phyloP scores from a whole-genome alignment of 2,113 vertebrate genomes.

The Carassius carassius region DNA sequence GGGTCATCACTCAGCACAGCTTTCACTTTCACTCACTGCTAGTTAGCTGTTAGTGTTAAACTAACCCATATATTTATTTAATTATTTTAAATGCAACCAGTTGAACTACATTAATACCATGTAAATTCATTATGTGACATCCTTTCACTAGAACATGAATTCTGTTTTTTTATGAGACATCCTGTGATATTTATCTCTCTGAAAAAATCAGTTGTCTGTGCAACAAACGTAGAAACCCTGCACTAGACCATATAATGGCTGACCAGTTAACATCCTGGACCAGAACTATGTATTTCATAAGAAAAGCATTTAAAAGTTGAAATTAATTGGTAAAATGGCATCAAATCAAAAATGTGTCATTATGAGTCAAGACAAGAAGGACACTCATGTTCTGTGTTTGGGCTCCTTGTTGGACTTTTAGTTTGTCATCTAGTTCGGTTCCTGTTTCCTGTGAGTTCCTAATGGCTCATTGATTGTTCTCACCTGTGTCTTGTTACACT shows the following conservation, averaged over 20 bases:
- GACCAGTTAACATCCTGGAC: not conserved
- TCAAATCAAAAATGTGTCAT: not conserved
- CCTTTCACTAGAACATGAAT: not conserved
- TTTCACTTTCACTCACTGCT: not conserved
- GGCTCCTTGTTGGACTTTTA: not conserved
- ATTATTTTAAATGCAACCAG: not conserved
- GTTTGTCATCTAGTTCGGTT: not conserved
- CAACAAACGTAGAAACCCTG: too few species aligned
- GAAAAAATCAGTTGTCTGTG: too few species aligned
- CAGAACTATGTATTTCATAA: not conserved
- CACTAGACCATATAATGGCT: too few species aligned
- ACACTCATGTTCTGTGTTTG: not conserved
- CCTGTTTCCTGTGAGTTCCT: not conserved
- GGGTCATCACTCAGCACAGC: not conserved
- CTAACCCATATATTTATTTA: not conserved
- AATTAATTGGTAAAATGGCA: not conserved
- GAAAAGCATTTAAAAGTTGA: not conserved
- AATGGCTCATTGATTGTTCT: not conserved
- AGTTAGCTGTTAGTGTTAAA: not conserved
- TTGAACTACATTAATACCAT: not conserved
- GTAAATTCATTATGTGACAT: not conserved
- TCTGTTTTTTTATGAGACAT: too few species aligned
- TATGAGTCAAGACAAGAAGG: not conserved
- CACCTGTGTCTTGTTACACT: not conserved
- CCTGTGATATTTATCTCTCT: not conserved